Conservation (phyloP, 2,888 invertebrate genomes). For the Amblyjoppa proteus region DNA sequence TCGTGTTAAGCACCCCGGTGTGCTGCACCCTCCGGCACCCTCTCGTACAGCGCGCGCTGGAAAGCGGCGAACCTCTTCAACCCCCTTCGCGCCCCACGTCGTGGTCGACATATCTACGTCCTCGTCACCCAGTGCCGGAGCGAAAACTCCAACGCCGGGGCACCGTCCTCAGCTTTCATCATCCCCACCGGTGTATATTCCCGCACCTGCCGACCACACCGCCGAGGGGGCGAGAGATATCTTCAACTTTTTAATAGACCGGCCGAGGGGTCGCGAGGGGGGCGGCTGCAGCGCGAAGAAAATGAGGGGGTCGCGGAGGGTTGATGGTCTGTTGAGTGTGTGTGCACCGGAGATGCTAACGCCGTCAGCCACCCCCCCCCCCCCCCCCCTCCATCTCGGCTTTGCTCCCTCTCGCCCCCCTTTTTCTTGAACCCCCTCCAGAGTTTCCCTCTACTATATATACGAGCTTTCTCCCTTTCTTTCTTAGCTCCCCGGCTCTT, state of each 20-base stretch:
- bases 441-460: not conserved
- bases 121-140: constrained; percentile 33
- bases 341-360: constrained; percentile 46
- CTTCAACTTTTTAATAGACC: constrained; percentile 80
- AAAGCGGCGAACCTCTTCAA: constrained; percentile 19
- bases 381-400: constrained; percentile 1
- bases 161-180: constrained; percentile 34
- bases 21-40: constrained; percentile 49
- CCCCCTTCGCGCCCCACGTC: constrained; percentile 7
- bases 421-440: not conserved
- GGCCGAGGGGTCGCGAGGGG: constrained; percentile 57
- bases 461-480: not conserved
- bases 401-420: constrained; percentile 5
- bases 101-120: constrained; percentile 16
- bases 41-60: constrained; percentile 22
- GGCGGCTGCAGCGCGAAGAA: constrained; percentile 16
- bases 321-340: constrained; percentile 26
- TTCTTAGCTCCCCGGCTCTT: constrained; percentile 42
- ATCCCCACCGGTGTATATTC: constrained; percentile 13
- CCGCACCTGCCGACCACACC: constrained; percentile 56
- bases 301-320: constrained; percentile 26
- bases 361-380: constrained; percentile 18
- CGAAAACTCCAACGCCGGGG: constrained; percentile 36
- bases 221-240: constrained; percentile 67
- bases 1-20: constrained; percentile 71